A percentile compares a stretch with the other conserved stretches of the same genome.
Conservation (phyloP, 2,113 vertebrate species). For the Ginglymostoma cirratum region DNA sequence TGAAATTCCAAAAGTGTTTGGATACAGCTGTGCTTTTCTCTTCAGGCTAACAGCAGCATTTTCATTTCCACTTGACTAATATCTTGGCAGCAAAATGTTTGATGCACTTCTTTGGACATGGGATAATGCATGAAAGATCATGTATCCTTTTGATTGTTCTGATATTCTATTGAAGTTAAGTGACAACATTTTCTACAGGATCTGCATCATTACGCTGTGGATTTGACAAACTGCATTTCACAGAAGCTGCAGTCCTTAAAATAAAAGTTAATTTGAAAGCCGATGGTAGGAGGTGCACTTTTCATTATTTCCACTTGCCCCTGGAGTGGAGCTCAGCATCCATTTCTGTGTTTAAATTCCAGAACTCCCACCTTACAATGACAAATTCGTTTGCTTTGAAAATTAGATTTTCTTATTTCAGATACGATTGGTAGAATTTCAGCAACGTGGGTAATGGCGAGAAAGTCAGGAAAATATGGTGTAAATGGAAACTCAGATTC, state of each 20-base stretch:
- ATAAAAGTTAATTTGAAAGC: background rate
- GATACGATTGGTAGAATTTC: no score
- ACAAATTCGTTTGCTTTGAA: background rate
- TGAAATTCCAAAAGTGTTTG: background rate
- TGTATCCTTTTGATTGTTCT: background rate
- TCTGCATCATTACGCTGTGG: background rate
- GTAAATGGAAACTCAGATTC: no score
- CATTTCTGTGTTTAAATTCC: background rate
- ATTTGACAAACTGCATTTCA: background rate
- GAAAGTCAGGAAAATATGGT: no score
- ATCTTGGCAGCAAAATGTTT: background rate
- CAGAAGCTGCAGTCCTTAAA: background rate
- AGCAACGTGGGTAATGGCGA: no score
- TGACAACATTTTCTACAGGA: background rate
- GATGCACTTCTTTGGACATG: background rate
- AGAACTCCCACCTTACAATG: background rate
- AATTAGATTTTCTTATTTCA: background rate
- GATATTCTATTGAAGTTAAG: background rate
- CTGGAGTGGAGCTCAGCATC: background rate
- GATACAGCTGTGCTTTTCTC: background rate
- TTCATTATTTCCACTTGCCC: background rate
- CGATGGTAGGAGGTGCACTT: background rate
- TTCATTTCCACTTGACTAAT: background rate
- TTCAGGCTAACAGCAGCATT: background rate
- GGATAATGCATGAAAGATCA: background rate